phyloP scores from a whole-genome alignment of 2,797 vertebrate genomes.

The Poeciliopsis presidionis region DNA sequence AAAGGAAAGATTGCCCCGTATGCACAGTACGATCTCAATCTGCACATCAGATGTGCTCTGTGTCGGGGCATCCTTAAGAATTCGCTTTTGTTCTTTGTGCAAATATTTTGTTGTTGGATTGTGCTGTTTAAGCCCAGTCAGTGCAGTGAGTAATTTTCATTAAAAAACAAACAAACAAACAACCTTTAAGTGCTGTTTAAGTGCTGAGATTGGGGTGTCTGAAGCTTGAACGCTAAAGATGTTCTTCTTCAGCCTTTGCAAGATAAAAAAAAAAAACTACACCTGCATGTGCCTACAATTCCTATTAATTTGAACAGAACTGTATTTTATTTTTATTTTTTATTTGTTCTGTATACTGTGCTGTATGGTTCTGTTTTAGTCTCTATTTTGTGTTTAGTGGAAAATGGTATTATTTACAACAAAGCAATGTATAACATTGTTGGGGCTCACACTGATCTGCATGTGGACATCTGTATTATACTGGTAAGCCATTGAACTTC shows the following conservation, averaged over 20 bases:
- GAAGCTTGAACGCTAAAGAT: constrained; percentile 57
- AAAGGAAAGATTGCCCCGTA: constrained; percentile 42
- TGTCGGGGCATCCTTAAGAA: constrained; percentile 59
- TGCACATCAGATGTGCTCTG: constrained; percentile 64
- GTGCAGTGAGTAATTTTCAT: constrained; percentile 59
- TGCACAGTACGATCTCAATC: constrained; percentile 71
- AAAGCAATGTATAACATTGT: constrained; percentile 31
- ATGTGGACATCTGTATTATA: constrained; percentile 50
- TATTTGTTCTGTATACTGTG: constrained; percentile 26
- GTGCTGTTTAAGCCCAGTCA: constrained; percentile 54
- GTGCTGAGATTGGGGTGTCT: constrained; percentile 46
- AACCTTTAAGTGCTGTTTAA: constrained; percentile 73
- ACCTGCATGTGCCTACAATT: constrained; percentile 79
- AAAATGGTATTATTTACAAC: constrained; percentile 34
- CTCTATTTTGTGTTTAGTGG: constrained; percentile 30
- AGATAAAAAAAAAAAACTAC: constrained; percentile 58
- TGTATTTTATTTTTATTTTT: constrained; percentile 9
- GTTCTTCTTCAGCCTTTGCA: constrained; percentile 62
- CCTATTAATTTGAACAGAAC: constrained; percentile 46
- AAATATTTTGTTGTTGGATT: constrained; percentile 54
- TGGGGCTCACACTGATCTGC: constrained; percentile 55
- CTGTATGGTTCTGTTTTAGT: constrained; percentile 29
- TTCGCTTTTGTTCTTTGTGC: constrained; percentile 68
- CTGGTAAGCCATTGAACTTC: constrained; percentile 7
- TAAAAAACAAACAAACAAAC: constrained; percentile 33